phyloP scores from a whole-genome alignment of 2,113 vertebrate species.

The Brachyistius frenatus region DNA sequence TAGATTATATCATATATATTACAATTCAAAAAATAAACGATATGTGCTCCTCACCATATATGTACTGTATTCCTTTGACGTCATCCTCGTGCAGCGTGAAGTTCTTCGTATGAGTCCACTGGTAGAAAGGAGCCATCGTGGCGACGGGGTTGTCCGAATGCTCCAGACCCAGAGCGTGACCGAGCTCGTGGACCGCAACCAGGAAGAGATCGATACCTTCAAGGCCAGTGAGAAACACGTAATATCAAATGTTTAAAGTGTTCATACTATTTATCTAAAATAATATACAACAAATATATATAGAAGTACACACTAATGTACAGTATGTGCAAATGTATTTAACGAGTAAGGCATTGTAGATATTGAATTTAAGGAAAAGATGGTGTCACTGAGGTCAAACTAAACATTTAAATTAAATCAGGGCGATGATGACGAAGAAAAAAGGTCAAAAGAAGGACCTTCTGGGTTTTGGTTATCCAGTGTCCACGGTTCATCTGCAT shows the following conservation, averaged over 20 bases:
- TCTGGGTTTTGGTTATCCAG: slow-evolving; percentile 87
- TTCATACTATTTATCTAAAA: too few species aligned
- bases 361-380: too few species aligned
- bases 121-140: slow-evolving; percentile 97
- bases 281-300: too few species aligned
- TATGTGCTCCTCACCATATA: slow-evolving; percentile 88
- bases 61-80: slow-evolving; percentile 91
- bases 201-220: slow-evolving; percentile 95
- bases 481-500: slow-evolving; percentile 96
- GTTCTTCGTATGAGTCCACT: slow-evolving; percentile 92
- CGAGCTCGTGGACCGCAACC: slow-evolving; percentile 92
- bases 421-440: too few species aligned
- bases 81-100: slow-evolving; percentile 94
- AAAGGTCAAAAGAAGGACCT: slow-evolving; percentile 76
- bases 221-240: not conserved
- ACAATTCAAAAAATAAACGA: not conserved
- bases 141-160: slow-evolving; percentile 93
- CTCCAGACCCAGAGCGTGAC: slow-evolving; percentile 94
- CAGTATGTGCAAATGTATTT: too few species aligned
- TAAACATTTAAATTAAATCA: too few species aligned
- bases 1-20: too few species aligned
- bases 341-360: too few species aligned
- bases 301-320: too few species aligned
- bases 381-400: too few species aligned
- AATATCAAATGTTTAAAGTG: too few species aligned